A percentile compares a stretch with the other conserved stretches of the same genome.
phyloP scores from a whole-genome alignment of 2,113 vertebrate species.

The Apus apus region DNA sequence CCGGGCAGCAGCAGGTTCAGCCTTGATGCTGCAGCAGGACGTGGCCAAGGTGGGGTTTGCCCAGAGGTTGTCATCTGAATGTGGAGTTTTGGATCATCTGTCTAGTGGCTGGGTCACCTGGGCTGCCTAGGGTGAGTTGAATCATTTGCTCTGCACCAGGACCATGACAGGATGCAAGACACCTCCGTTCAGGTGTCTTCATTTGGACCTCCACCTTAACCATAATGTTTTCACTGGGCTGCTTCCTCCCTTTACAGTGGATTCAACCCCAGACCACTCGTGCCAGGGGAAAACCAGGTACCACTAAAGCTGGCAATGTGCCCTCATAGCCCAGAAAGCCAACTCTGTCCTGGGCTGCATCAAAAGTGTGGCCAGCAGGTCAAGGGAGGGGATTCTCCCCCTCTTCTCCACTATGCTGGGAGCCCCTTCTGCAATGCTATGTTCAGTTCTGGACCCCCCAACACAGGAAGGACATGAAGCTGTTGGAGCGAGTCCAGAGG shows the following conservation, averaged over 20 bases:
- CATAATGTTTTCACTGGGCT: neutral
- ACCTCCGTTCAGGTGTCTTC: neutral
- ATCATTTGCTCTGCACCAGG: neutral
- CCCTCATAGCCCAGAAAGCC: too few relatives aligned
- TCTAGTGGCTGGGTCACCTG: neutral
- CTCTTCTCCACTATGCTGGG: too few relatives aligned
- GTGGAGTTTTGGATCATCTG: neutral
- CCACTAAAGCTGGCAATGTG: too few relatives aligned
- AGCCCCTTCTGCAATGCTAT: too few relatives aligned
- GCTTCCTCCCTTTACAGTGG: neutral
- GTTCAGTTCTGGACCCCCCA: too few relatives aligned
- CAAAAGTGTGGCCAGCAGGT: too few relatives aligned
- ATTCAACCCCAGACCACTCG: neutral
- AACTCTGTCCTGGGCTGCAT: too few relatives aligned
- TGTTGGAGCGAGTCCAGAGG: too few relatives aligned
- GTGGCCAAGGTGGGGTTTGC: neutral
- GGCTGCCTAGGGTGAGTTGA: neutral
- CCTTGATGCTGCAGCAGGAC: neutral
- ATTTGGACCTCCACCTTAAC: neutral
- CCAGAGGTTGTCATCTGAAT: neutral
- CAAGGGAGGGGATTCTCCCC: too few relatives aligned
- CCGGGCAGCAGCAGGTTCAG: neutral
- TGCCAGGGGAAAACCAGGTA: neutral
- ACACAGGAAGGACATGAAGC: too few relatives aligned
- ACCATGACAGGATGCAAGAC: rapidly evolving